Conservation (phyloP, 2,797 vertebrate species). For the Pipistrellus kuhlii region DNA sequence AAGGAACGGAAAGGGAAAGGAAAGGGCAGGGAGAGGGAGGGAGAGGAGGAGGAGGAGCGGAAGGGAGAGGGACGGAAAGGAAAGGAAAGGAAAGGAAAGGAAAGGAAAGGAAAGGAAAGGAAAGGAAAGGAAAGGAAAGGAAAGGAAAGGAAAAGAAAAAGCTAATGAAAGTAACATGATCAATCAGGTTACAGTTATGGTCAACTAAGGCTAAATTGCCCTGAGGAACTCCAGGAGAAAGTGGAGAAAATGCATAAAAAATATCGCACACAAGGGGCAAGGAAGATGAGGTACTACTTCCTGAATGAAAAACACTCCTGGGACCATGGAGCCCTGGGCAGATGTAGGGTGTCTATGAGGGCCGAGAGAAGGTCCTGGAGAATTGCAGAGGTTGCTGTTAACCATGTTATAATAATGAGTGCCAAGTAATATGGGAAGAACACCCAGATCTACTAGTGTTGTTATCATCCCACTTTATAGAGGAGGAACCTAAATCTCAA, state of each 20-base stretch:
- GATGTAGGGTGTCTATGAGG: background rate
- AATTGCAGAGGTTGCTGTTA: background rate
- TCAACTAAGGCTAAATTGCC: background rate
- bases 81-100: too few species aligned
- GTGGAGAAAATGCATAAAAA: rapidly evolving
- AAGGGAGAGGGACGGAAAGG: background rate
- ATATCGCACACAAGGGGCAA: rapidly evolving
- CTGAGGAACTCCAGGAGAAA: background rate
- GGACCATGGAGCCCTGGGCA: background rate
- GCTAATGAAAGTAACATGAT: background rate
- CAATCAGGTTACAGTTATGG: background rate
- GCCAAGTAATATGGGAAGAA: background rate
- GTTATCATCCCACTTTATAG: background rate
- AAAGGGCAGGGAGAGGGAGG: too few species aligned
- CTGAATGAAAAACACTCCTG: background rate
- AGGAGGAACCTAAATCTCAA: background rate
- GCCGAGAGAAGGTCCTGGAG: background rate
- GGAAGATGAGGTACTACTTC: background rate
- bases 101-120: too few species aligned
- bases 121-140: too few species aligned
- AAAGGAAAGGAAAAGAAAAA: too few species aligned
- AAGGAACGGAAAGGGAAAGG: too few species aligned
- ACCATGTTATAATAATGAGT: background rate
- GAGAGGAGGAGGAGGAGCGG: too few species aligned
- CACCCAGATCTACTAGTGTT: rapidly evolving